A percentile compares a stretch with the other conserved stretches of the same genome.
Conservation (phyloP, 2,113 vertebrate species). For the Ceuthmochares aereus region DNA sequence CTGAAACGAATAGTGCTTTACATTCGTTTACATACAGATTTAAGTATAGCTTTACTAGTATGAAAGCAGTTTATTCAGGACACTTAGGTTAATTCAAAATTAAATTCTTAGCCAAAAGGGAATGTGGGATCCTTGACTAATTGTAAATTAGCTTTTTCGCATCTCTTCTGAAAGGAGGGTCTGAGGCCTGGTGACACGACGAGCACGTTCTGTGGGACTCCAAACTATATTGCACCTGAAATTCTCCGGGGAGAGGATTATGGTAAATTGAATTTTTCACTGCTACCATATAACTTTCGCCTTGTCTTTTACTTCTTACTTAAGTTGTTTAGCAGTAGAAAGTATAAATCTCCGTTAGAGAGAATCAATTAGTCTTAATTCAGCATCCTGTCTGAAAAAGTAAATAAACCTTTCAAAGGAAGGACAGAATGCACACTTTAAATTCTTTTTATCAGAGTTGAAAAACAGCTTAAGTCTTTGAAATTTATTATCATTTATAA, state of each 20-base stretch:
- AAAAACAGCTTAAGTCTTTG: neutral
- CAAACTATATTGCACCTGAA: conserved; percentile 98
- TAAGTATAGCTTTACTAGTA: neutral
- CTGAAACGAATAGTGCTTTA: neutral
- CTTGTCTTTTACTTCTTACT: neutral
- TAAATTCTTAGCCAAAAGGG: neutral
- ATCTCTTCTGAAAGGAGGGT: conserved; percentile 86
- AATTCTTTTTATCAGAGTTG: neutral
- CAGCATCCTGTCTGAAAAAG: neutral
- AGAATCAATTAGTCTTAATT: neutral
- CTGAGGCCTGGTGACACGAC: conserved; percentile 97
- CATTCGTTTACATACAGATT: neutral
- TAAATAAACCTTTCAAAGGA: neutral
- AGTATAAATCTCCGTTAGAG: neutral
- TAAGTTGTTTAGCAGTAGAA: neutral
- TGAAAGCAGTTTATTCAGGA: neutral
- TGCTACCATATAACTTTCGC: neutral
- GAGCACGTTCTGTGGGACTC: conserved; percentile 98
- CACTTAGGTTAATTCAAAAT: neutral
- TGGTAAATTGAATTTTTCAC: conserved; percentile 79
- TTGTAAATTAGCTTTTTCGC: neutral
- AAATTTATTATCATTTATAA: neutral
- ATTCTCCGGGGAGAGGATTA: conserved; percentile 98
- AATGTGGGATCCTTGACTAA: neutral
- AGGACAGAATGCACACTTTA: neutral